Base-by-base conservation (phyloP, 2,113 vertebrate species). In the Percopsis transmontana region DNA sequence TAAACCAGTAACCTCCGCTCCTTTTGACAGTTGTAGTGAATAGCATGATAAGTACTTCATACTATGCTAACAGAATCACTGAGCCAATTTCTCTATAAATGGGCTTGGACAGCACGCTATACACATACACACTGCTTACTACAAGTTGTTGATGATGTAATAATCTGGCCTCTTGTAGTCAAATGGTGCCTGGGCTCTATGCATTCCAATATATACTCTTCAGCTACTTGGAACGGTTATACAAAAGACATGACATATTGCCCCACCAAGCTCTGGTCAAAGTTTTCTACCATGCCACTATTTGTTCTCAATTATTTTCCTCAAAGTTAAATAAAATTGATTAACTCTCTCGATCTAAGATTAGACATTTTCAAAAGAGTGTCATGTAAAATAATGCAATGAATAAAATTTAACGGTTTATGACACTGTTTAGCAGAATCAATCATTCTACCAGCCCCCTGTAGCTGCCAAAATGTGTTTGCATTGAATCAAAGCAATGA, bases 181-280 rank as follows among this genome's bases (percentile, higher is more conserved):
- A 74, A 78, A 68, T 45, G 69, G 61, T 84, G 80, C 76, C 66
- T 87, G 60, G 60, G 88, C 83, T 87, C 89, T 92, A 92, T 93
- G 91, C 90, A 92, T 90, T 86, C 83, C 87, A 79, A 58, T 77
- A 84, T 62, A 79, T 74, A 71, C 67, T 80, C 80, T 84, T 64
- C 75, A 81, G 74, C 58, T 68, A 74, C 67, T 72, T 58, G 58
- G 53, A 90, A 86, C 80, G 80, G 87, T 83, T 84, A 58, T 44
- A 74, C 45, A 21, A 13, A 70, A 57, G 77, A 47, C 63, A 82
- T 72, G 58, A 48, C 70, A 60, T 68, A 65, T 53, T 59, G 57
- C 56, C 40, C 54, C 53, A 41, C 18, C 18, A 21, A 44, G 13
- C 33, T 27, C 50, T 20, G 60, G 54, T 58, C 66, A 8, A 65